Percentiles rank a stretch among this genome's conserved stretches.
phyloP scores from a whole-genome alignment of 2,113 vertebrate genomes.

The human region GRCh38 chr16:55301501-55302000 shows the following conservation, averaged over 20 bases:
- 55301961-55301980: conserved; percentile 35
- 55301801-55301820: not conserved
- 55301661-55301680: conserved; percentile 42
- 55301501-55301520: conserved; percentile 55
- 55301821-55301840: not conserved
- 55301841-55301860: not conserved
- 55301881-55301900: not conserved
- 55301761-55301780: conserved; percentile 39
- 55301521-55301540: conserved; percentile 60
- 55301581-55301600: not conserved
- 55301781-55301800: not conserved
- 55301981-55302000: conserved; percentile 52
- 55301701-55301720: not conserved
- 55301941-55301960: not conserved
- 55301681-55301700: conserved; percentile 46
- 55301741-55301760: not conserved
- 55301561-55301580: not conserved
- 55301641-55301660: conserved; percentile 1
- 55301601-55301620: not conserved
- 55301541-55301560: conserved; percentile 39
- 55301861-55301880: conserved; percentile 21
- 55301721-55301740: conserved; percentile 30
- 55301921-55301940: conserved; percentile 46
- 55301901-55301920: not conserved
- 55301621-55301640: rapidly evolving